Evolutionary conservation across 2,797 vertebrate genomes (phyloP), one percentile per base, ranked within the genome.

Genomic region (Rhabdomys pumilio): DNA sequence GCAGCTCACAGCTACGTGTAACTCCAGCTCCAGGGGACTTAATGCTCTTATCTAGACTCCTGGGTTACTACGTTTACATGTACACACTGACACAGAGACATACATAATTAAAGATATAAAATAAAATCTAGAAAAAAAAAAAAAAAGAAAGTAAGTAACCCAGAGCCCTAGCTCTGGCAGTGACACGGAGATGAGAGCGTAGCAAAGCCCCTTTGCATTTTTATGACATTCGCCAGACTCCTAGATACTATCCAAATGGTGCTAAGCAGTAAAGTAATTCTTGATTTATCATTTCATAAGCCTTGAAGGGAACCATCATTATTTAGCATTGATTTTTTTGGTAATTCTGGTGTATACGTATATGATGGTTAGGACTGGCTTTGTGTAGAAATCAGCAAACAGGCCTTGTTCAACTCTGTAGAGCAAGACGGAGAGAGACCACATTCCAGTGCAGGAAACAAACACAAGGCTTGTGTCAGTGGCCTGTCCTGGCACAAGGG

Each of bases 381-480:
- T 6, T 34, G 22, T 15, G 34, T 6, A 47, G 53, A 72, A 53
- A 44, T 20, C 0, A 29, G 61, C 29, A 19, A 2, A 29, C 7
- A 15, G 29, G 38, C 50, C 6, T 4, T 8, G 38, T 3, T 31
- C 14, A 26, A 1, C 67, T 53, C 38, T 29, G 15, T 0, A 1
- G 61, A 44, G 47, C 6, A 0, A 31, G 15, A 1, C 4, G 4
- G 12, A 26, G 59, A 38, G 12, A 26, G 59, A 38, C 29, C 15
- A 24, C 34, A 41, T 15, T 2, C 6, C 47, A 44, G 24, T 10
- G 34, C 19, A 3, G 8, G 2, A 61, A n/a, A 20, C 29, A 61
- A n/a, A 20, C 29, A 2, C 10, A 50, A 1, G 2, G 77, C 38
- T 50, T 34, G 2, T 9, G 0, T 26, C 31, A 6, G 24, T 2